Evolutionary conservation across 2,888 invertebrate species (phyloP), one percentile per base, ranked within the genome.

Genomic region (Heliconius charithonia): DNA sequence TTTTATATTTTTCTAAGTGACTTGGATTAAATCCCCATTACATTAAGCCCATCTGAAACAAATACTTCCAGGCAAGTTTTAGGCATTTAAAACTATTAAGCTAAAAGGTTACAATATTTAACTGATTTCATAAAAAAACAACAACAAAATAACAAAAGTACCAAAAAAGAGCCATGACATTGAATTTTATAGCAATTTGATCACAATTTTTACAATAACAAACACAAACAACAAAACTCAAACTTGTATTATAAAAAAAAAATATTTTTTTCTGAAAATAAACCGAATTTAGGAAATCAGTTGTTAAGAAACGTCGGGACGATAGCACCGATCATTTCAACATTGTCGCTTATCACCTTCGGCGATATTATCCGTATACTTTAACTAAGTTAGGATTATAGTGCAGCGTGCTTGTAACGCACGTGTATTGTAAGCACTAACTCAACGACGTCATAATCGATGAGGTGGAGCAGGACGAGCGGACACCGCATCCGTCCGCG

Each of bases 331-430:
- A 79, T 59, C 41, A 76, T 74, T 63, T 37, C 69, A 78, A 66
- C n/a, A 76, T 75, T 67, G 62, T 56, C 41, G 70, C 76, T n/a
- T 76, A 80, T 88, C 94, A 93, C 93, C 92, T 92, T 90, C 88
- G 91, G 91, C 91, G 89, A 87, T 87, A 86, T 85, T 88, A 88
- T 90, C 90, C 91, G 90, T 93, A 93, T 93, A 93, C 92, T 86
- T 90, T 92, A 89, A 87, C 92, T 92, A 91, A 89, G 87, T 90
- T 87, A 90, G 85, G 86, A 88, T 89, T 90, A 89, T 84, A 89
- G 88, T 90, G 91, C 90, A 76, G 67, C 63, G 76, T 80, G 80
- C 80, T 74, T 76, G 63, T 77, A 67, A 89, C 84, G 87, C 87
- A 85, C 82, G 86, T 89, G 89, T 89, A 90, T 88, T 83, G 81